Percentiles rank a stretch among this genome's conserved stretches.
Evolutionary conservation across 2,888 invertebrate species (phyloP).

Genomic region (Eupithecia subfuscata): DNA sequence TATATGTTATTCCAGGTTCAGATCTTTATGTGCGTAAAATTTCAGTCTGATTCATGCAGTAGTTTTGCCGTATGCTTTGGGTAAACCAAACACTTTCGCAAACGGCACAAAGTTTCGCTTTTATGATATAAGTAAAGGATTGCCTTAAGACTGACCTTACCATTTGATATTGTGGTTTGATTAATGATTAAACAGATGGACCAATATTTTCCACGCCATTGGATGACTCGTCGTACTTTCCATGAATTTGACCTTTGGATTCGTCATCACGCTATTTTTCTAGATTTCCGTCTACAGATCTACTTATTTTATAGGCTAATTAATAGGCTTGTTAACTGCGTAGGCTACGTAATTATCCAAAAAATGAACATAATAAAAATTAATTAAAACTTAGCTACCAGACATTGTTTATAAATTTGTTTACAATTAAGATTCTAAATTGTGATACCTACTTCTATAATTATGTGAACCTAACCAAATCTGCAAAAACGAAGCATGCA

Average conservation of each 20-base stretch:
- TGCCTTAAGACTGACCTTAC: neutral
- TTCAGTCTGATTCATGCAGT: no score
- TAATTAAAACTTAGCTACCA: neutral
- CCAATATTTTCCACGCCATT: neutral
- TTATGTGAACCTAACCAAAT: neutral
- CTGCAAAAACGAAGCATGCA: neutral
- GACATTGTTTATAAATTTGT: neutral
- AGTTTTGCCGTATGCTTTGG: no score
- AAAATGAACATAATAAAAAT: neutral
- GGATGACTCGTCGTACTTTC: neutral
- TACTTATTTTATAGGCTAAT: neutral
- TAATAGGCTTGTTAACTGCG: neutral
- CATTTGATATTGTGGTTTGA: no score
- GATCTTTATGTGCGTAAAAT: no score
- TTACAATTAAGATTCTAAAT: neutral
- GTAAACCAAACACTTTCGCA: no score
- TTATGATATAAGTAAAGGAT: no score
- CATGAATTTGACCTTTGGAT: neutral
- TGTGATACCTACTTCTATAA: neutral
- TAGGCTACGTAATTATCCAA: neutral
- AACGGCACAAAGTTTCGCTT: no score
- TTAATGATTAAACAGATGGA: neutral
- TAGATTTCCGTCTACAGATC: neutral
- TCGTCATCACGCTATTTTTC: neutral
- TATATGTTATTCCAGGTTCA: no score